A percentile compares a stretch with the other conserved stretches of the same genome.
phyloP scores from a whole-genome alignment of 1,140 invertebrate species.

The Heliconius himera region DNA sequence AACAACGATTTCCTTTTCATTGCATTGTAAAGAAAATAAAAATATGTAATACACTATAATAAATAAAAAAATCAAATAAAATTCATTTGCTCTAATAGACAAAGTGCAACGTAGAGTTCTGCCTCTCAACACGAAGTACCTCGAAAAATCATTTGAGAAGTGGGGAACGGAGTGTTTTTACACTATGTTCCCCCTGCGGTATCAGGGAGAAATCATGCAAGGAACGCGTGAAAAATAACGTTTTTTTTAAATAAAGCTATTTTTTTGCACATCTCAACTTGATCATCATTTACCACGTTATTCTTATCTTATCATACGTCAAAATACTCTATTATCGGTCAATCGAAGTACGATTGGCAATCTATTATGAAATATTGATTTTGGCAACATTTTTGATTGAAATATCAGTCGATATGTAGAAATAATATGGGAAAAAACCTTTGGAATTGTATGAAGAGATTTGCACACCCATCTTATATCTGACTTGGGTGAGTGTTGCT shows the following conservation, averaged over 20 bases:
- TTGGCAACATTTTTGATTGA: background rate
- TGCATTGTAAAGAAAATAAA: no score
- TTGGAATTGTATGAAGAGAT: background rate
- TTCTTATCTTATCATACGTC: background rate
- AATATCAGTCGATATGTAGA: background rate
- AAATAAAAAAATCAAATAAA: no score
- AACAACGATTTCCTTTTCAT: no score
- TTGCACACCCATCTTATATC: background rate
- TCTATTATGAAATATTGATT: slow-evolving; percentile 8
- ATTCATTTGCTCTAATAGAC: no score
- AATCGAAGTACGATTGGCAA: background rate
- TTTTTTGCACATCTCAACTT: background rate
- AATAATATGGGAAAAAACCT: background rate
- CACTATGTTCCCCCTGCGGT: background rate
- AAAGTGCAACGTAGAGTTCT: no score
- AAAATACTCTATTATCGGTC: slow-evolving; percentile 2
- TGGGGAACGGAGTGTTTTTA: background rate
- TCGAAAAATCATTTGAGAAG: background rate
- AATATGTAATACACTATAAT: no score
- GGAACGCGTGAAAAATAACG: background rate
- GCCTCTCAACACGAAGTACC: no score
- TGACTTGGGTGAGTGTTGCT: background rate
- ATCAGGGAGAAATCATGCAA: background rate
- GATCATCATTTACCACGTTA: background rate
- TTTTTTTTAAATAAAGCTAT: background rate